These are phyloP conservation scores for Sarcophaga variegata DNA, from an alignment of 2,888 invertebrate genomes.

Conservation along the genomic window DNA sequence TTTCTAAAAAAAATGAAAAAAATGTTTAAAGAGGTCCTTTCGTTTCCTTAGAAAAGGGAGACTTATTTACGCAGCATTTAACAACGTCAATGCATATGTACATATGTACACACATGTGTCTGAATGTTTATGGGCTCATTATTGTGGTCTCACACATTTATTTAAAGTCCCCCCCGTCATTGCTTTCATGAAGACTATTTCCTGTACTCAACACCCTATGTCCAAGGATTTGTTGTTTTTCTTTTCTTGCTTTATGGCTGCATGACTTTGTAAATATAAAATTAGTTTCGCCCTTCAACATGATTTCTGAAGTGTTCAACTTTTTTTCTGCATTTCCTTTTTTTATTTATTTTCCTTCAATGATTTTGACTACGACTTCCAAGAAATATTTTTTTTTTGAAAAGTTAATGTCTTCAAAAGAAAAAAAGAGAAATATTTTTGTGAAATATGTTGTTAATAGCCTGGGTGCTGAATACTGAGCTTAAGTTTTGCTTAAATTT, in stretches of 20 bases:
- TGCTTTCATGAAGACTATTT: too few species aligned
- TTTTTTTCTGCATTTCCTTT: background rate
- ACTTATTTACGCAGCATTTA: slow-evolving; percentile 66
- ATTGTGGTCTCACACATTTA: slow-evolving; percentile 56
- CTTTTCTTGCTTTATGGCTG: slow-evolving; percentile 17
- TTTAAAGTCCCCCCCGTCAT: background rate
- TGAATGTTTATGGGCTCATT: slow-evolving; percentile 40
- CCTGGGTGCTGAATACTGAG: background rate
- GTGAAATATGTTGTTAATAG: background rate
- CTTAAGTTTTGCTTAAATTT: background rate
- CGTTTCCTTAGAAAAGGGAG: slow-evolving; percentile 4
- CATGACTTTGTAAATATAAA: slow-evolving; percentile 51
- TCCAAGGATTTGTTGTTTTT: background rate
- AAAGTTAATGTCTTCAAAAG: slow-evolving; percentile 42
- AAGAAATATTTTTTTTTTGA: background rate
- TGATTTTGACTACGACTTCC: background rate
- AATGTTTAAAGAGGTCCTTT: slow-evolving; percentile 4
- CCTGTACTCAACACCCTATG: too few species aligned
- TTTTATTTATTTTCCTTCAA: background rate
- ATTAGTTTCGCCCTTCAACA: slow-evolving; percentile 45
- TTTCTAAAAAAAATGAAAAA: background rate
- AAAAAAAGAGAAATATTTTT: background rate
- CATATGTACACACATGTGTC: background rate
- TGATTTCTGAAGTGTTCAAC: slow-evolving; percentile 2
- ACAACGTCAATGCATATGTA: slow-evolving; percentile 39